Base-by-base conservation (phyloP, 2,888 invertebrate genomes). In the Agapostemon virescens region DNA sequence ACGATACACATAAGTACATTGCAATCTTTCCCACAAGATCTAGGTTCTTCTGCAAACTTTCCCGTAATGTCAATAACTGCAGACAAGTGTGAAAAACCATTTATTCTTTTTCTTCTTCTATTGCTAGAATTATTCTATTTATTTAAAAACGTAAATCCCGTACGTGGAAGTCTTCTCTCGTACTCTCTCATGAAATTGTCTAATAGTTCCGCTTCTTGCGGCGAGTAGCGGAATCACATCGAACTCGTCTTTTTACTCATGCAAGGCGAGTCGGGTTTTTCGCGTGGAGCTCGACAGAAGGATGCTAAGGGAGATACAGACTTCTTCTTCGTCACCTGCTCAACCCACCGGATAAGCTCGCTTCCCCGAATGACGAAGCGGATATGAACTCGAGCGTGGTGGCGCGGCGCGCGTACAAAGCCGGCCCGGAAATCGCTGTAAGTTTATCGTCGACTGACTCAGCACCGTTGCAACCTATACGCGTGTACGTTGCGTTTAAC, bases 351-450 rank as follows among this genome's bases (percentile, higher is more conserved):
- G 45, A 69, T 61, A 73, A 69, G 33, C 72, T 58, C 70, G 68
- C 49, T 38, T 69, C 36, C 55, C 38, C 20, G 67, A 67, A 73
- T 80, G 82, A 82, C 82, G 73, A 82, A 70, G 76, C 82, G 73
- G 68, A 71, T 82, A 80, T 77, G 76, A 77, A 80, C 64, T 73
- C 70, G 61, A 61, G 40, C 38, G 75, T 49, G 58, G 76, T 69
- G 73, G 69, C 75, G 72, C 63, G 75, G 63, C 45, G 45, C 67
- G n/a, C 26, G 69, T 49, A 33, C 40, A 73, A 80, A 74, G 42
- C 69, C 72, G 20, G n/a, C 45, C 5, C 70, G 74, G 79, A 75
- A 79, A 79, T 81, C 81, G 45, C 67, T 68, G 72, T 17, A 55
- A 78, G 63, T 70, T 79, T 76, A 79, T 79, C 78, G 78, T 17